These are phyloP conservation scores for Vesta saturnalis DNA, from an alignment of 2,888 invertebrate species.

Conservation along the genomic window DNA sequence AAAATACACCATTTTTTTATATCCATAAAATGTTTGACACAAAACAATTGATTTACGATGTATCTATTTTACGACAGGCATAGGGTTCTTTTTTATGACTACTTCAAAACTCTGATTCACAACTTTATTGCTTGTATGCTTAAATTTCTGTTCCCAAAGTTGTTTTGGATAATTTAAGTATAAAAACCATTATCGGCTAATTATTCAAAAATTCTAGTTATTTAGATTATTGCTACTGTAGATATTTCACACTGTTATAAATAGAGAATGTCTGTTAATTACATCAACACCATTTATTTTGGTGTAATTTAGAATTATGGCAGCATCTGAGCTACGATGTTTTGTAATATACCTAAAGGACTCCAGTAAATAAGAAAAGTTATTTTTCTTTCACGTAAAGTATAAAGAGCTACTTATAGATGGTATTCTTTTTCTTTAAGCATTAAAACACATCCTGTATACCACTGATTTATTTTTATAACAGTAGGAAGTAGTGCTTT, in stretches of 20 bases:
- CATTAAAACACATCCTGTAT: too few relatives aligned
- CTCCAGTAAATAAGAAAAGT: too few relatives aligned
- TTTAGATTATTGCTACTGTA: not conserved
- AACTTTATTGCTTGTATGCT: slow-evolving; percentile 11
- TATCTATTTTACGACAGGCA: slow-evolving; percentile 13
- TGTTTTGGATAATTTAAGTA: slow-evolving; percentile 8
- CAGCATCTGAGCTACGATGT: too few relatives aligned
- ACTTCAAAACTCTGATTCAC: slow-evolving; percentile 12
- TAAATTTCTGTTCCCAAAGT: slow-evolving; percentile 9
- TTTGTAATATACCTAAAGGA: too few relatives aligned
- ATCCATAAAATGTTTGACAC: slow-evolving; percentile 14
- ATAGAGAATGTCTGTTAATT: too few relatives aligned
- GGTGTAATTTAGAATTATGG: too few relatives aligned
- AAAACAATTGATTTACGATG: slow-evolving; percentile 14
- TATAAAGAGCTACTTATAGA: too few relatives aligned
- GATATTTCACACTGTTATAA: not conserved
- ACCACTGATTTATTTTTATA: too few relatives aligned
- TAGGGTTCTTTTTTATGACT: slow-evolving; percentile 11
- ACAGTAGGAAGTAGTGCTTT: too few relatives aligned
- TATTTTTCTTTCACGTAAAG: too few relatives aligned
- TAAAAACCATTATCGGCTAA: not conserved
- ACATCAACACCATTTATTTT: not conserved
- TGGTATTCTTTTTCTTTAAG: too few relatives aligned
- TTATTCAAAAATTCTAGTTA: not conserved
- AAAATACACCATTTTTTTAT: slow-evolving; percentile 11